These are phyloP conservation scores for Glossophaga mutica DNA, from an alignment of 2,797 vertebrate species.

Conservation along the genomic window DNA sequence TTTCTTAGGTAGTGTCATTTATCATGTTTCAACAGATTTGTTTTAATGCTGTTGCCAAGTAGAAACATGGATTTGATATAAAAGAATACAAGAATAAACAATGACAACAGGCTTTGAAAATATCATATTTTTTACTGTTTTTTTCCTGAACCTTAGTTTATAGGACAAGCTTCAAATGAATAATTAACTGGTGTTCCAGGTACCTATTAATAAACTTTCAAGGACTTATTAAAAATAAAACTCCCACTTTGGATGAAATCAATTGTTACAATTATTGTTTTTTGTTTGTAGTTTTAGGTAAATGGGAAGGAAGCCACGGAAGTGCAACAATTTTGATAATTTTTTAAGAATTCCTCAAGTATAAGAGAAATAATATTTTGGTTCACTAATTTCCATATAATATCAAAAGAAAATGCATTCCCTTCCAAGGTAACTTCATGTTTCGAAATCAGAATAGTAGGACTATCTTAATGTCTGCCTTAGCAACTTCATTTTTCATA, in stretches of 20 bases:
- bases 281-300: background rate
- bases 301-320: background rate
- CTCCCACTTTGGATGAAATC: background rate
- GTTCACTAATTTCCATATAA: background rate
- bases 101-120: slow-evolving; percentile 56
- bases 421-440: background rate
- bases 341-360: background rate
- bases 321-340: background rate
- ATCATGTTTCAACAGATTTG: slow-evolving; percentile 57
- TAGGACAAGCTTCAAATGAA: slow-evolving; percentile 37
- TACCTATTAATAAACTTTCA: slow-evolving; percentile 22
- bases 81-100: slow-evolving; percentile 60
- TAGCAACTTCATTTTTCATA: background rate
- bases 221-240: background rate
- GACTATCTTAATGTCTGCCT: background rate
- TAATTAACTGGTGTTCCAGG: background rate
- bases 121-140: background rate
- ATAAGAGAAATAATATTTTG: background rate
- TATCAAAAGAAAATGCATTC: background rate
- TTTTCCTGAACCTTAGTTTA: slow-evolving; percentile 3
- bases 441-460: background rate
- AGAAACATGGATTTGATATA: slow-evolving; percentile 43
- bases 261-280: background rate
- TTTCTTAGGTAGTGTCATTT: slow-evolving; percentile 60
- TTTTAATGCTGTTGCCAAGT: slow-evolving; percentile 51